phyloP scores from a whole-genome alignment of 2,113 vertebrate species.

The Bettongia penicillata region DNA sequence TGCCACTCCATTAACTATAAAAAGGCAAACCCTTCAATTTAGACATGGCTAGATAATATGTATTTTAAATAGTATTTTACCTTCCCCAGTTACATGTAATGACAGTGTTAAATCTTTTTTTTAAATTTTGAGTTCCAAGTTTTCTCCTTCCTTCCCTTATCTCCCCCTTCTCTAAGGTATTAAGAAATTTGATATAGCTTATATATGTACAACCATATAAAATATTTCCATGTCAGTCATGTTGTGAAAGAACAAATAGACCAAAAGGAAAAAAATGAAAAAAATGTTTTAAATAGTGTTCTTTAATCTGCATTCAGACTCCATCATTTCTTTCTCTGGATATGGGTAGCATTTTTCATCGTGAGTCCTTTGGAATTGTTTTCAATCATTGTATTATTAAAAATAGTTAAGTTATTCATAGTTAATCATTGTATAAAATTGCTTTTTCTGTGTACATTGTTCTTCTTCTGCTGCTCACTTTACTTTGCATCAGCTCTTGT shows the following conservation, averaged over 20 bases:
- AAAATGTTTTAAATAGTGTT: not conserved
- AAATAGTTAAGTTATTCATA: not conserved
- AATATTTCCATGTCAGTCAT: not conserved
- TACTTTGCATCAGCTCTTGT: not conserved
- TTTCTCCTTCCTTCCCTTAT: not conserved
- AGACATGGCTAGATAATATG: not conserved
- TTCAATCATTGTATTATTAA: not conserved
- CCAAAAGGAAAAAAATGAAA: not conserved
- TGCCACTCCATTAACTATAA: not conserved
- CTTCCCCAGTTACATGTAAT: not conserved
- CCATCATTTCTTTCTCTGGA: not conserved
- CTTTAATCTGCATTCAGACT: not conserved
- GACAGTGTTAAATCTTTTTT: not conserved
- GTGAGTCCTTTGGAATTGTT: not conserved
- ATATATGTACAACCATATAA: not conserved
- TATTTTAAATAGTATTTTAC: not conserved
- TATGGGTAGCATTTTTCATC: not conserved
- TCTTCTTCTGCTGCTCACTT: not conserved
- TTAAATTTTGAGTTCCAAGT: not conserved
- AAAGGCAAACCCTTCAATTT: slow-evolving; percentile 49
- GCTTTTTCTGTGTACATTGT: not conserved
- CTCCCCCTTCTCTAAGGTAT: not conserved
- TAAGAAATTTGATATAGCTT: not conserved
- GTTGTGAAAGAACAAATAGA: not conserved
- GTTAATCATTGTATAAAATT: not conserved